Evolutionary conservation across 1,140 invertebrate genomes (phyloP).

Genomic region (Formica selysi): DNA sequence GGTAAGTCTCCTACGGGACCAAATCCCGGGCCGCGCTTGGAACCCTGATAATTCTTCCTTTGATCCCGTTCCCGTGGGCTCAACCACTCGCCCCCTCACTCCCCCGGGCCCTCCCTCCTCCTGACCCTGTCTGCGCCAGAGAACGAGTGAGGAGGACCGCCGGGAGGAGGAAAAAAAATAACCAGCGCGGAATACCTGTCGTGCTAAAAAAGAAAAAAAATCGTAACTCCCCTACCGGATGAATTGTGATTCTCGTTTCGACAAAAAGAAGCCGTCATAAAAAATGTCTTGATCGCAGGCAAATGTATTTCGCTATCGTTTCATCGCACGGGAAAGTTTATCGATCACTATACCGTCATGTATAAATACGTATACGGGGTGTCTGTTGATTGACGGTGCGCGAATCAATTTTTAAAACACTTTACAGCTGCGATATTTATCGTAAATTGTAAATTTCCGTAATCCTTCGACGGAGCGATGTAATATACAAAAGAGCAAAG

Average conservation of each 20-base stretch:
- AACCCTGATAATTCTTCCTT: slow-evolving; percentile 87
- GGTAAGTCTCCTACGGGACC: slow-evolving; percentile 87
- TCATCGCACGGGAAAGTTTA: slow-evolving; percentile 9
- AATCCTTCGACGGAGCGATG: no score
- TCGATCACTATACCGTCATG: slow-evolving; percentile 29
- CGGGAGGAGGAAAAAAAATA: slow-evolving; percentile 62
- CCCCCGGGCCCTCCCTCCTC: slow-evolving; percentile 61
- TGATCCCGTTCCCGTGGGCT: slow-evolving; percentile 85
- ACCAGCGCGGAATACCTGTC: slow-evolving; percentile 67
- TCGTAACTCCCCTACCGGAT: slow-evolving; percentile 5
- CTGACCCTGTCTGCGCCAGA: slow-evolving; percentile 74
- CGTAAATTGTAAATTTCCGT: not conserved
- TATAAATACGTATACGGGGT: slow-evolving; percentile 19
- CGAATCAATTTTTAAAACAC: not conserved
- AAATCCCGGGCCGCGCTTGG: slow-evolving; percentile 85
- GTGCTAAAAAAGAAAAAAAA: slow-evolving; percentile 54
- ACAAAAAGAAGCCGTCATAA: slow-evolving; percentile 50
- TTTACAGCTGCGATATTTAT: not conserved
- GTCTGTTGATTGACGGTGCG: not conserved
- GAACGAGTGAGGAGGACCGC: slow-evolving; percentile 75
- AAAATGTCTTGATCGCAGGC: slow-evolving; percentile 54
- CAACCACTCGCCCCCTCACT: slow-evolving; percentile 67
- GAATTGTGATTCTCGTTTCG: slow-evolving; percentile 58
- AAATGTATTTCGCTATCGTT: slow-evolving; percentile 29
- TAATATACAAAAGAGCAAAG: not conserved